Evolutionary conservation across 1,140 invertebrate genomes (phyloP), one percentile per base, ranked within the genome.

Genomic region (Eriocheir sinensis): DNA sequence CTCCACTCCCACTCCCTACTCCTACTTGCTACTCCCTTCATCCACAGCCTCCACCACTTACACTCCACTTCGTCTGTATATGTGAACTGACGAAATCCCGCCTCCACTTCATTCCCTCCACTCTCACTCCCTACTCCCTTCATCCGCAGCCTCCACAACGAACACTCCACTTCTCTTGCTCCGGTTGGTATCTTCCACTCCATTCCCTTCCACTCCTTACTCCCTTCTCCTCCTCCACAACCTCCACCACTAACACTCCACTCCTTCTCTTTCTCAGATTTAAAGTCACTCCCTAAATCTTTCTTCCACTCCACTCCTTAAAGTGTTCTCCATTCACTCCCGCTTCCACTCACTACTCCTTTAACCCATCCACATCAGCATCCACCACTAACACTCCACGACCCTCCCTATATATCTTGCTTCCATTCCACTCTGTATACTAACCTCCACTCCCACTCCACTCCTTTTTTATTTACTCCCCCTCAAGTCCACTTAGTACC

Each of bases 181-280:
- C 12, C 53, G 12, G 27, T 72, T 72, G 12, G 53, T 72, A 12
- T 72, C 53, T 27, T 72, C 53, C 12, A n/a, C n/a, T n/a, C n/a
- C n/a, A n/a, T n/a, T n/a, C n/a, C n/a, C n/a, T n/a, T n/a, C n/a
- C n/a, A n/a, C n/a, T n/a, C n/a, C n/a, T n/a, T n/a, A n/a, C n/a
- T n/a, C 53, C 53, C 8, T 85, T 34, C 81, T 32, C 38, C 30
- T 30, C 12, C 81, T 41, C 15, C 81, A 30, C 4, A 41, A 15
- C 81, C 12, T 85, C 81, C 81, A 27, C 38, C n/a, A n/a, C n/a
- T n/a, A n/a, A n/a, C n/a, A n/a, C n/a, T n/a, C n/a, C n/a, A n/a
- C n/a, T n/a, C n/a, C 81, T 85, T 27, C 81, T 38, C 32, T 41
- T 85, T 32, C 81, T 85, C 32, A n/a, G n/a, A n/a, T n/a, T n/a